phyloP scores from a whole-genome alignment of 2,888 invertebrate species.

The Altica lythri region DNA sequence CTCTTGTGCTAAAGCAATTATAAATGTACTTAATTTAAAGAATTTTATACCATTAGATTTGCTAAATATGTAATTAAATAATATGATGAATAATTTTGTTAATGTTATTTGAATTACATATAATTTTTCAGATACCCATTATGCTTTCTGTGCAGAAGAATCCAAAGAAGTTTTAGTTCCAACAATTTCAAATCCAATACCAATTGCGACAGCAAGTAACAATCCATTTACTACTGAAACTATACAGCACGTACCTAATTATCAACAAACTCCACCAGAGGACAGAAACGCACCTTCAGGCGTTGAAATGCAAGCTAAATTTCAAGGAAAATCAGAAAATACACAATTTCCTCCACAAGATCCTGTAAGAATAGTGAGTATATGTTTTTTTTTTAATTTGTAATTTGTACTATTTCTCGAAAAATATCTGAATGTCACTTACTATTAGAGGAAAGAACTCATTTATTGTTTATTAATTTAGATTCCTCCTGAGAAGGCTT shows the following conservation, averaged over 20 bases:
- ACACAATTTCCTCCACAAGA: background rate
- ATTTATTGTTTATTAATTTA: too few relatives aligned
- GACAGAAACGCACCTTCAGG: constrained; percentile 21
- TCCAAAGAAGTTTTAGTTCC: background rate
- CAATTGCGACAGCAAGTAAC: background rate
- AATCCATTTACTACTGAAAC: constrained; percentile 6
- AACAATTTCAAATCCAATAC: constrained; percentile 1
- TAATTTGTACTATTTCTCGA: too few relatives aligned
- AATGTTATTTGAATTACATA: background rate
- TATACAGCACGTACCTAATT: constrained; percentile 40
- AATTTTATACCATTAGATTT: too few relatives aligned
- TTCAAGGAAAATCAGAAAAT: background rate
- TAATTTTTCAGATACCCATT: constrained; percentile 7
- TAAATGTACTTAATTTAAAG: too few relatives aligned
- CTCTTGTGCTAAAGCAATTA: too few relatives aligned
- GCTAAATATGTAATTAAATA: too few relatives aligned
- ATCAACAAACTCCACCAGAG: constrained; percentile 41
- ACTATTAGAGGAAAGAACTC: too few relatives aligned
- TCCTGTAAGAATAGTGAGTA: constrained; percentile 2
- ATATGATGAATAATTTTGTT: background rate
- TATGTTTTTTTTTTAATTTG: background rate
- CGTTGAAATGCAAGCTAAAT: constrained; percentile 4
- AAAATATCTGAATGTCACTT: too few relatives aligned
- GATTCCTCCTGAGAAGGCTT: background rate
- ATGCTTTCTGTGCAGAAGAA: constrained; percentile 8